Evolutionary conservation across 2,113 vertebrate species (phyloP), one percentile per base, ranked within the genome.

Genomic region (Macheiramphus alcinus): DNA sequence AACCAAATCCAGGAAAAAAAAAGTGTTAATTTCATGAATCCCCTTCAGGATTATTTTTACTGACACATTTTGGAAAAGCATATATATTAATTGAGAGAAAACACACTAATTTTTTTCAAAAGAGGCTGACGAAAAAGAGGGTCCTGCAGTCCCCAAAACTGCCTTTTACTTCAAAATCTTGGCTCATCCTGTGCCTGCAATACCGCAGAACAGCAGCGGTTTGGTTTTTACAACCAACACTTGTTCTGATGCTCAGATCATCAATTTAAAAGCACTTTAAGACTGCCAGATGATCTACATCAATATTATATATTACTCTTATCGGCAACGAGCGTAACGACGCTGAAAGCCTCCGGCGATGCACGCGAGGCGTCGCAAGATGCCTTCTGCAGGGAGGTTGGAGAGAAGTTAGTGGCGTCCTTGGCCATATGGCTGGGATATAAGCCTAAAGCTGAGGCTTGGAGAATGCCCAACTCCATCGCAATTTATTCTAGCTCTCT

Each of bases 201-300:
- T 29, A 86, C 75, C 5, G n/a, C 92, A 89, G 80, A 78, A 45
- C 0, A 13, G 61, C 88, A 86, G 80, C 1, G 21, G 29, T 56
- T 50, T 66, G 61, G 9, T 71, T 89, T 65, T 89, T 80, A 82
- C 88, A 86, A 61, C 80, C 91, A 36, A 48, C 66, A 36, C 91
- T 88, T 55, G 80, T 70, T 62, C 88, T 72, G 76, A 61, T 52
- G 86, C 81, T 96, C 86, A 67, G 73, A 63, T 55, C 85, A 84
- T 89, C 67, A 58, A 53, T 80, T 92, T 58, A 80, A 86, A 93
- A 95, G 88, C 88, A 50, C 81, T 92, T 91, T 67, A 34, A 92
- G 67, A 13, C 71, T 93, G 88, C 55, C 93, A 83, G 88, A 42
- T 67, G 88, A 75, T 89, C 76, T 75, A 22, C 72, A 80, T 48